These are phyloP conservation scores for Rhabdomys pumilio DNA, from an alignment of 2,797 vertebrate species.

Conservation along the genomic window DNA sequence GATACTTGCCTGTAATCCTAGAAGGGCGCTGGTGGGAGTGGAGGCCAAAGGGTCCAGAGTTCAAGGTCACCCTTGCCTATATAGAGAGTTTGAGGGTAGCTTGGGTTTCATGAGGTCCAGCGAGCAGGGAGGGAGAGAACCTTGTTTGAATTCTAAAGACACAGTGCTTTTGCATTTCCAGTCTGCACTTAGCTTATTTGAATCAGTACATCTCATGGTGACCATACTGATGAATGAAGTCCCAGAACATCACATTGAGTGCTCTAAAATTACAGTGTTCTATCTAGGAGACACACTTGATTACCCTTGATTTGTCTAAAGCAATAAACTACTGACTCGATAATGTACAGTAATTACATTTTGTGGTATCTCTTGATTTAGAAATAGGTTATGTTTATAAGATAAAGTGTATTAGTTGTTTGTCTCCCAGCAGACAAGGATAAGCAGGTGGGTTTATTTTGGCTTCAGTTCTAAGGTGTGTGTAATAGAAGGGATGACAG, in stretches of 20 bases:
- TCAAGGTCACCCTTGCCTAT: neutral
- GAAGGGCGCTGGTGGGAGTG: neutral
- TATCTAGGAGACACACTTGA: neutral
- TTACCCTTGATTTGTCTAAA: neutral
- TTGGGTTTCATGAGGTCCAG: neutral
- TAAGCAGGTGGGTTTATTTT: neutral
- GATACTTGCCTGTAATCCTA: neutral
- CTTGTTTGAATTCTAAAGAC: neutral
- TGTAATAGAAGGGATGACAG: neutral
- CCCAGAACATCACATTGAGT: neutral
- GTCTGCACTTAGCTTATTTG: neutral
- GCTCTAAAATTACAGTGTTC: neutral
- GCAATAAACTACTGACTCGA: neutral
- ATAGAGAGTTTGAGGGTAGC: neutral
- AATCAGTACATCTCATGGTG: neutral
- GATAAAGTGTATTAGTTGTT: neutral
- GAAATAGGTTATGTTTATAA: constrained; percentile 34
- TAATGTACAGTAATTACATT: neutral
- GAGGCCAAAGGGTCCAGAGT: neutral
- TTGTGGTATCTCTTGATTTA: constrained; percentile 33
- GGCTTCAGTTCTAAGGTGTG: neutral
- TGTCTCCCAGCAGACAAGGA: neutral
- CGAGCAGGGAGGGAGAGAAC: too few relatives aligned
- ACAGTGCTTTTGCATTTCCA: neutral
- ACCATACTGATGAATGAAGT: neutral